Base-by-base conservation (phyloP, 2,797 vertebrate genomes). In the Pantherophis alleghaniensis region DNA sequence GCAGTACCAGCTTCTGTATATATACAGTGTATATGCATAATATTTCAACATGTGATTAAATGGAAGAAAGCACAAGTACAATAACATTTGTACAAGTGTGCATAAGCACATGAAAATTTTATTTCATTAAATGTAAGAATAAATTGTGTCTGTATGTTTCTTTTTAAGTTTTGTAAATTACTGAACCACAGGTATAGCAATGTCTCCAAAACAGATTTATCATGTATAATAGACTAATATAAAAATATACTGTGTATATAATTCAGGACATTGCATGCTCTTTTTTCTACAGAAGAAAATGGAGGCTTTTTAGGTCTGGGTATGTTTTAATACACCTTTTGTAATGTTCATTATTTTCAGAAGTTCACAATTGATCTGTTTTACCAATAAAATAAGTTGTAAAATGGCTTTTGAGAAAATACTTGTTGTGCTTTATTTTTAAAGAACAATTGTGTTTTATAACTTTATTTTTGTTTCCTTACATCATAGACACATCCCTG, bases 251-350 rank as follows among this genome's bases (percentile, higher is more conserved):
- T 94, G 32, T 97, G 97, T 98, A 97, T 96, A 97, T 90, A 95
- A 96, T 96, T 95, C 94, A 95, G 94, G 69, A 92, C 92, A 87
- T 96, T 95, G 91, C 95, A 63, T 79, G 66, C 92, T 89, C 92
- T 94, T 95, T 95, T 97, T 97, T 97, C 97, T 96, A 69, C 96
- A 94, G 95, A 96, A 97, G 97, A 97, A 98, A 97, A 94, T 95
- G 92, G 66, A 90, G 90, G 94, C 93, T 93, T 90, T 95, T 93
- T 95, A 95, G 94, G 96, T 95, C 91, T 96, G 98, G 98, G 97
- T 98, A 97, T 98, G 97, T 98, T 98, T 97, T 98, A 98, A 97
- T 98, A 98, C 86, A 95, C 98, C 97, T 94, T 95, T 93, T 87
- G 93, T 95, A 96, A 96, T 96, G 74, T 59, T 96, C 94, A 94